Base-by-base conservation (phyloP, 2,113 vertebrate species). In the Natator depressus region DNA sequence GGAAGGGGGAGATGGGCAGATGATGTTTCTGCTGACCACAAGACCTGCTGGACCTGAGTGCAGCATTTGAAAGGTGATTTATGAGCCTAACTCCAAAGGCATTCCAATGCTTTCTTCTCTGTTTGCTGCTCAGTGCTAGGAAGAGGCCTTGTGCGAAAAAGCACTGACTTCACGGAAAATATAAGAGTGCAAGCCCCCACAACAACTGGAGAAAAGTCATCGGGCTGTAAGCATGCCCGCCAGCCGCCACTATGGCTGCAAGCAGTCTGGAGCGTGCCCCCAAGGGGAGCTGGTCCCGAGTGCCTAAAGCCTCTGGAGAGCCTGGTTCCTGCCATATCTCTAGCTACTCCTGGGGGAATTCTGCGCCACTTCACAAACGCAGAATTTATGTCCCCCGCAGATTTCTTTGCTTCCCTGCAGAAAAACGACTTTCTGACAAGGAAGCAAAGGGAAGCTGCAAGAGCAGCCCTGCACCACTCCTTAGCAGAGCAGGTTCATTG, bases 1-100 rank as follows among this genome's bases (percentile, higher is more conserved):
- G 84, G 82, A 12, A 14, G 35, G 46, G 38, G 59, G 81, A 24
- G 29, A 49, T 46, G 3, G 88, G 50, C 49, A 59, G 51, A 9
- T 29, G 4, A 3, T 14, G 84, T 53, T 89, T n/a, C 78, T 65
- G 88, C 84, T 90, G 88, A 89, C 89, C 85, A 27, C 10, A 24
- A 53, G 75, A 62, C 69, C 93, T 89, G 84, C 50, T 91, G 81
- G 84, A 89, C 85, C 87, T 85, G 93, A 90, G 82, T 96, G 54
- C 85, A 94, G 93, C 93, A 91, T 96, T 92, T 96, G 95, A 49
- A 93, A 91, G 87, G 92, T 96, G 96, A 96, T 97, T 96, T 97
- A 97, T 97, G 96, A 97, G 91, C 53, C 82, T 81, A 53, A 93
- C 85, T 90, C 84, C 91, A 84, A 87, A 94, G 72, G 88, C 89